Evolutionary conservation across 1,140 invertebrate species (phyloP).

Genomic region (Steinernema feltiae): DNA sequence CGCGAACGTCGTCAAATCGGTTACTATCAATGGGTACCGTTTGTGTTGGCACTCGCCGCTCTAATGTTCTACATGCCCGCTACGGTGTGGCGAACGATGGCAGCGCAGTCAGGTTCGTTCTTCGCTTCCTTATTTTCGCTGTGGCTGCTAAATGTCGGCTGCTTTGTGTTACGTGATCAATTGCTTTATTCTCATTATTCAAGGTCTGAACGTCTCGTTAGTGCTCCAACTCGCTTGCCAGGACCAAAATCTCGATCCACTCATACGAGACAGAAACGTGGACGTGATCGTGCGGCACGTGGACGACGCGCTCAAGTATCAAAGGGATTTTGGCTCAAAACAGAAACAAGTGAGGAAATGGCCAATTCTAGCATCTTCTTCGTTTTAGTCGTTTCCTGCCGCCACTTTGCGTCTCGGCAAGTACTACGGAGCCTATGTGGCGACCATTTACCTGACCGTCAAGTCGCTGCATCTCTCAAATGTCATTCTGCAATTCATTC

Average conservation of each 20-base stretch:
- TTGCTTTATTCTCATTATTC: not conserved
- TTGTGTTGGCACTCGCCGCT: constrained; percentile 62
- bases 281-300: constrained; percentile 53
- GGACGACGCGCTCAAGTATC: constrained; percentile 55
- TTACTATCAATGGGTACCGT: constrained; percentile 54
- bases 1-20: constrained; percentile 55
- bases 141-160: not conserved
- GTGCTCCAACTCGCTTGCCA: constrained; percentile 55
- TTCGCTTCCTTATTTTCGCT: not conserved
- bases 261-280: constrained; percentile 49
- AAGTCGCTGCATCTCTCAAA: constrained; percentile 63
- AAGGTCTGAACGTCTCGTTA: constrained; percentile 54
- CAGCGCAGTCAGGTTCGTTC: constrained; percentile 60
- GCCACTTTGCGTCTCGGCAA: constrained; percentile 47
- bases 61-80: constrained; percentile 63
- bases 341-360: constrained; percentile 43
- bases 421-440: constrained; percentile 61
- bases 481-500: constrained; percentile 62
- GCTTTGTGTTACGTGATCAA: not conserved
- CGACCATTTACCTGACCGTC: constrained; percentile 57
- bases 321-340: constrained; percentile 45
- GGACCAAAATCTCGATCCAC: constrained; percentile 53
- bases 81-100: constrained; percentile 62
- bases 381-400: constrained; percentile 30
- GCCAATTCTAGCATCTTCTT: not conserved